A percentile compares a stretch with the other conserved stretches of the same genome.
Conservation (phyloP, 2,797 vertebrate genomes). For the Gouania willdenowi region DNA sequence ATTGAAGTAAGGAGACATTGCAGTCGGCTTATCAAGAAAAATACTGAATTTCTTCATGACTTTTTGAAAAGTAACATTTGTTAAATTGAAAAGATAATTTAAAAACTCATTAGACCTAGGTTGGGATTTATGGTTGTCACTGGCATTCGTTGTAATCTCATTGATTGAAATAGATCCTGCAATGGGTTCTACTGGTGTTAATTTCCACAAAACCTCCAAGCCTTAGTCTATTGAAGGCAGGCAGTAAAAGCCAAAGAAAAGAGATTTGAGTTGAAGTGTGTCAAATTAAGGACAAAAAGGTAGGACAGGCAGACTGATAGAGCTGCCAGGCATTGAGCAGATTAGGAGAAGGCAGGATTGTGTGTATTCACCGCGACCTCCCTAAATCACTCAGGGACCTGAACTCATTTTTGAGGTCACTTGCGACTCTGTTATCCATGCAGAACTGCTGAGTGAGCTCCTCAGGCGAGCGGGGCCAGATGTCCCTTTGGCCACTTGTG, state of each 20-base stretch:
- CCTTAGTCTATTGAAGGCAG: background rate
- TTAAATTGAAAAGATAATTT: too few relatives aligned
- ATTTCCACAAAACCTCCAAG: constrained; percentile 19
- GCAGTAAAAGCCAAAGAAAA: background rate
- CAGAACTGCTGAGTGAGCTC: constrained; percentile 45
- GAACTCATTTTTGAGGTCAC: constrained; percentile 36
- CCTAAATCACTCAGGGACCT: constrained; percentile 15
- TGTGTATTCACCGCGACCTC: constrained; percentile 30
- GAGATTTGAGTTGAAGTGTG: background rate
- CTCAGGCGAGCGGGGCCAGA: constrained; percentile 27
- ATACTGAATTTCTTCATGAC: too few relatives aligned
- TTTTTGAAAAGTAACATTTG: too few relatives aligned
- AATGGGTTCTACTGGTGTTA: constrained; percentile 7
- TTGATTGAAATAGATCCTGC: constrained; percentile 7
- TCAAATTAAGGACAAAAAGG: background rate
- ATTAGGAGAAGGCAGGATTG: constrained; percentile 13
- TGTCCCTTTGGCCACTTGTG: constrained; percentile 19
- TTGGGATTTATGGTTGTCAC: too few relatives aligned
- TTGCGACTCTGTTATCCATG: constrained; percentile 16
- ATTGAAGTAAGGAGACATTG: too few relatives aligned
- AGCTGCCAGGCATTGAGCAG: constrained; percentile 11
- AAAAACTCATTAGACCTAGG: constrained; percentile 39
- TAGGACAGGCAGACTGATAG: background rate
- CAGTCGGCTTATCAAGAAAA: too few relatives aligned
- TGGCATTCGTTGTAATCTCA: too few relatives aligned